Base-by-base conservation (phyloP, 2,888 invertebrate species). In the Scaptomyza reducta region DNA sequence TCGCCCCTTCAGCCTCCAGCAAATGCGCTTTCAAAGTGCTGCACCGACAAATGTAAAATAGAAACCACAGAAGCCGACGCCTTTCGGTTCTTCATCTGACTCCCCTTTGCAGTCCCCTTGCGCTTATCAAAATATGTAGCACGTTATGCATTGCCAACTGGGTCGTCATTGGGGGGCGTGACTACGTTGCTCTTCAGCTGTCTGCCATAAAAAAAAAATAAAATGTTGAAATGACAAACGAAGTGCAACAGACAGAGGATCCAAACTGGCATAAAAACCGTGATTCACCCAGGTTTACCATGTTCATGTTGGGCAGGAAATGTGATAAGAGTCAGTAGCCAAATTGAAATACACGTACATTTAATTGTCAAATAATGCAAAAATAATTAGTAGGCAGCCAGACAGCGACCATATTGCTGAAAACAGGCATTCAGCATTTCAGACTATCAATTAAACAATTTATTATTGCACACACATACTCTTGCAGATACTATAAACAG, bases 351-450 rank as follows among this genome's bases (percentile, higher is more conserved):
- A 49, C 70, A 55, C 51, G 50, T 31, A 57, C 54, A 73, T 80
- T 74, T 61, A 83, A 83, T 74, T 80, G 84, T 54, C 63, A 65
- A 71, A 80, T 70, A 83, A 80, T 80, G 74, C 59, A 66, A 62
- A 71, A 80, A 77, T 83, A 77, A 80, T 83, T 80, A 77, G 71
- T 80, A 59, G 63, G 60, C 80, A 74, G 58, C 47, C 63, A 67
- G 54, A 57, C 41, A 29, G 45, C 54, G 54, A 22, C 29, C 44
- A 18, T 18, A 22, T 9, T 18, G 35, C 22, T 22, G 22, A 1
- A 22, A 59, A 35, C 35, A 11, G 18, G 16, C 35, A 22, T 22
- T 22, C 22, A 22, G 22, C 22, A 4, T 22, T 22, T 22, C 22
- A 7, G 6, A 25, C 9, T 31, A 14, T 25, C 25, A 58, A 14